A percentile compares a stretch with the other conserved stretches of the same genome.
Evolutionary conservation across 92 coral and sea anemone species (phyloP).

Genomic region (Actinostola sp.): DNA sequence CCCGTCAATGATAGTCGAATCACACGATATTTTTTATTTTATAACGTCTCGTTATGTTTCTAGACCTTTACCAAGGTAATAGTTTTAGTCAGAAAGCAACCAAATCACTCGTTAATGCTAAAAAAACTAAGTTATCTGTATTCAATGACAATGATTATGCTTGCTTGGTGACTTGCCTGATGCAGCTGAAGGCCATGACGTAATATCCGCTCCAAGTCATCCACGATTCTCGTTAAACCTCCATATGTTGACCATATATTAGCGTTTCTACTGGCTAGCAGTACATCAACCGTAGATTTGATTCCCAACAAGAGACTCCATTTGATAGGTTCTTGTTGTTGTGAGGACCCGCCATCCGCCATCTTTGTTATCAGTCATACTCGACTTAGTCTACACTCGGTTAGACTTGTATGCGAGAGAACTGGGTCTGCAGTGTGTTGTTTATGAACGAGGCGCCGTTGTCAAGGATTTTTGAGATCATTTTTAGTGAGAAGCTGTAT

Average conservation of each 20-base stretch:
- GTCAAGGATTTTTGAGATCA: slow-evolving; percentile 3
- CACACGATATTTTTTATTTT: no score
- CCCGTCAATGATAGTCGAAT: no score
- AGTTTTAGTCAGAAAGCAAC: no score
- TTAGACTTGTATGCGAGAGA: not conserved
- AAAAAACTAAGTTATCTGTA: no score
- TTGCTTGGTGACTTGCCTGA: slow-evolving; percentile 33
- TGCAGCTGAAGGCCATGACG: slow-evolving; percentile 71
- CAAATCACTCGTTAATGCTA: no score
- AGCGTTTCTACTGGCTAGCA: slow-evolving; percentile 56
- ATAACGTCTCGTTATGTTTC: no score
- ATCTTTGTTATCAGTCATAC: slow-evolving; percentile 68
- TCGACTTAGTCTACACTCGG: slow-evolving; percentile 31
- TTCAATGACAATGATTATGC: no score
- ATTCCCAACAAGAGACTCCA: slow-evolving; percentile 67
- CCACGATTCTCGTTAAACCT: slow-evolving; percentile 63
- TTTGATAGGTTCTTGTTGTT: slow-evolving; percentile 68
- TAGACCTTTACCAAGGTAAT: no score
- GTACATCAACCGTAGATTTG: slow-evolving; percentile 78
- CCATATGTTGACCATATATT: slow-evolving; percentile 69
- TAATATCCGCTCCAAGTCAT: slow-evolving; percentile 76
- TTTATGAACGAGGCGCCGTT: not conserved
- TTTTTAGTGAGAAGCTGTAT: not conserved
- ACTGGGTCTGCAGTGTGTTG: not conserved
- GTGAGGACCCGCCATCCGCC: slow-evolving; percentile 62